Evolutionary conservation across 2,888 invertebrate species (phyloP).

Genomic region (Doris montereyensis): DNA sequence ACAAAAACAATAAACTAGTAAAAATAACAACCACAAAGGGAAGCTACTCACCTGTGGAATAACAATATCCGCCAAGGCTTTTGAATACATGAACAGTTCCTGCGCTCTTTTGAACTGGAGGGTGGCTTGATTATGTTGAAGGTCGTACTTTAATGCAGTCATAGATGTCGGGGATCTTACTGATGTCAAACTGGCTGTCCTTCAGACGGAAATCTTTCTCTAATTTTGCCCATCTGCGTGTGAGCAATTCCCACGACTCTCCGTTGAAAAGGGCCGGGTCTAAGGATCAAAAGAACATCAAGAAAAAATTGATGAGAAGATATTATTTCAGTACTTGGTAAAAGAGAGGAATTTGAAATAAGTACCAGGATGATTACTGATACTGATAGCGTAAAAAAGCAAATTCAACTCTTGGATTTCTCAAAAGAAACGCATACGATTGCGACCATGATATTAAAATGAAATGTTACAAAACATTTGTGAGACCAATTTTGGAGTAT

Average conservation of each 20-base stretch:
- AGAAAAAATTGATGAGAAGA: too few relatives aligned
- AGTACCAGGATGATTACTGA: too few relatives aligned
- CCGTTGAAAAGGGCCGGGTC: constrained; percentile 96
- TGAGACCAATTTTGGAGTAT: too few relatives aligned
- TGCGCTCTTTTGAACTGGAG: constrained; percentile 79
- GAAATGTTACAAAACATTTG: too few relatives aligned
- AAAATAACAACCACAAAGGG: not conserved
- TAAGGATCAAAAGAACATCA: too few relatives aligned
- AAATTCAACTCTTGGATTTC: too few relatives aligned
- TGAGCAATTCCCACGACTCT: constrained; percentile 99
- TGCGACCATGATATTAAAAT: too few relatives aligned
- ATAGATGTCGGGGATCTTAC: constrained; percentile 99
- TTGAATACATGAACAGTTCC: constrained; percentile 88
- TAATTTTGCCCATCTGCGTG: constrained; percentile 96
- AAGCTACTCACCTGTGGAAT: constrained; percentile 87
- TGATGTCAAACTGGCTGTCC: constrained; percentile 91
- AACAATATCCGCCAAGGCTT: constrained; percentile 97
- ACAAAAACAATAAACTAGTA: too few relatives aligned
- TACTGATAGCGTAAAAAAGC: too few relatives aligned
- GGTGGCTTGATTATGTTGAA: constrained; percentile 97
- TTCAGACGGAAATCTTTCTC: constrained; percentile 98
- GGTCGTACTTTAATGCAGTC: constrained; percentile 98
- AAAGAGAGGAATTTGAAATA: too few relatives aligned
- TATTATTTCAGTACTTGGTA: too few relatives aligned
- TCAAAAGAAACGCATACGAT: too few relatives aligned